A percentile compares a stretch with the other conserved stretches of the same genome.
Evolutionary conservation across 1,140 invertebrate genomes (phyloP).

Genomic region (Drosophila arawakana): DNA sequence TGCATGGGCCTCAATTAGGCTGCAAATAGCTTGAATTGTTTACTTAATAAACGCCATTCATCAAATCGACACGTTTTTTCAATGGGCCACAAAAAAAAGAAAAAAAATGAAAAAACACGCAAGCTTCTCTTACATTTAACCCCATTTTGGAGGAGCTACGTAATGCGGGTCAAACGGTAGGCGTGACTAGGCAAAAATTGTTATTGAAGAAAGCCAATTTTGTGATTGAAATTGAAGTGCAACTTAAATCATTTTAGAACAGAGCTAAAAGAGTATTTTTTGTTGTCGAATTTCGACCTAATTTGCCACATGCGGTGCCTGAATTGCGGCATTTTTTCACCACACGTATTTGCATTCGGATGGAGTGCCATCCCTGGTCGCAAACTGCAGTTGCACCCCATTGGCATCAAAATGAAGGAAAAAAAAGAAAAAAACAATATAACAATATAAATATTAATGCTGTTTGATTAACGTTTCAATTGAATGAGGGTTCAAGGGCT

Average conservation of each 20-base stretch:
- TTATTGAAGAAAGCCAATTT: slow-evolving; percentile 1
- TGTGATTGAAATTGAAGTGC: neutral
- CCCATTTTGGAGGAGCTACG: slow-evolving; percentile 18
- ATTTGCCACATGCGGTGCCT: slow-evolving; percentile 74
- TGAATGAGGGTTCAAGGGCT: slow-evolving; percentile 41
- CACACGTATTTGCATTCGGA: slow-evolving; percentile 41
- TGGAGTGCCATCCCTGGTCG: slow-evolving; percentile 50
- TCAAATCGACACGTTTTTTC: slow-evolving; percentile 76
- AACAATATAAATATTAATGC: slow-evolving; percentile 82
- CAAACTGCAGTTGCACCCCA: slow-evolving; percentile 39
- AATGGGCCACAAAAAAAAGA: slow-evolving; percentile 1
- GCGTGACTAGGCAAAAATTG: slow-evolving; percentile 30
- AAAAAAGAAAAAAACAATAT: slow-evolving; percentile 12
- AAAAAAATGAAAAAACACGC: slow-evolving; percentile 42
- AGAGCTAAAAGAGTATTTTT: slow-evolving; percentile 23
- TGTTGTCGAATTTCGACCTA: slow-evolving; percentile 58
- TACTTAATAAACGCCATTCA: slow-evolving; percentile 79
- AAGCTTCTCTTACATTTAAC: slow-evolving; percentile 54
- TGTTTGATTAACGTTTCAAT: slow-evolving; percentile 82
- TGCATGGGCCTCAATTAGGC: slow-evolving; percentile 73
- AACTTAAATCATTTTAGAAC: slow-evolving; percentile 2
- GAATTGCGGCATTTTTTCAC: slow-evolving; percentile 39
- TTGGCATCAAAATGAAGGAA: neutral
- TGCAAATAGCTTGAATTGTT: slow-evolving; percentile 78
- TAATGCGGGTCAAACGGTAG: slow-evolving; percentile 38